phyloP scores from a whole-genome alignment of 2,113 vertebrate genomes.

The Speoplatyrhinus poulsoni region DNA sequence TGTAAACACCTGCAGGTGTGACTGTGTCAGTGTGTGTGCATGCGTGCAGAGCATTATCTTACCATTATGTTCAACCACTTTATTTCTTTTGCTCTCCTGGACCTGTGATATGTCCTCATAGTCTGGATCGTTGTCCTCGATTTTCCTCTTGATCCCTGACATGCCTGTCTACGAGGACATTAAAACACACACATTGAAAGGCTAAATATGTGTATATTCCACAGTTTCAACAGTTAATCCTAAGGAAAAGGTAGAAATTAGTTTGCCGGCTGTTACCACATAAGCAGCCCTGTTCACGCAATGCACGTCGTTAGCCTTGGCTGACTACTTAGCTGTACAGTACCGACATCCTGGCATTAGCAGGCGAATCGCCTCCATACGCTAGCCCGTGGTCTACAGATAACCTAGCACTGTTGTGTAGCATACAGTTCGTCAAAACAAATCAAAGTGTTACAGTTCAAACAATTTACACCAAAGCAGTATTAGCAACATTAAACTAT shows the following conservation, averaged over 20 bases:
- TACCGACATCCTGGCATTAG: not conserved
- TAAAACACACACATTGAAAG: not conserved
- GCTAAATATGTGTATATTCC: not conserved
- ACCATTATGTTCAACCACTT: conserved; percentile 89
- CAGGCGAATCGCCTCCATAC: conserved; percentile 6
- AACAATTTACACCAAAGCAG: not conserved
- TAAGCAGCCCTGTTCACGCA: conserved; percentile 2
- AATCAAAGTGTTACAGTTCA: not conserved
- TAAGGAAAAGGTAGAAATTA: conserved; percentile 23
- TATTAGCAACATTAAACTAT: not conserved
- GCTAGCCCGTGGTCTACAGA: not conserved
- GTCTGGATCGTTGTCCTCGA: conserved; percentile 92
- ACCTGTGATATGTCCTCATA: conserved; percentile 89
- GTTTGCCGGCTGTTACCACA: conserved; percentile 31
- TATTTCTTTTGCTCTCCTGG: conserved; percentile 88
- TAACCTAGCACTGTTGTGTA: conserved; percentile 6
- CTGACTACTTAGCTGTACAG: conserved; percentile 2
- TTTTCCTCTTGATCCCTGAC: conserved; percentile 93
- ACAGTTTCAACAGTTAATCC: not conserved
- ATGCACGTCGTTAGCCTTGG: conserved; percentile 15
- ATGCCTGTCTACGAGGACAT: conserved; percentile 68
- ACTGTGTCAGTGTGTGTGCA: not conserved
- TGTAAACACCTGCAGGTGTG: conserved; percentile 19
- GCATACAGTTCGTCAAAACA: not conserved
- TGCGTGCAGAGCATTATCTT: conserved; percentile 31